Evolutionary conservation across 2,113 vertebrate species (phyloP).

Genomic region (Otolemur garnettii): DNA sequence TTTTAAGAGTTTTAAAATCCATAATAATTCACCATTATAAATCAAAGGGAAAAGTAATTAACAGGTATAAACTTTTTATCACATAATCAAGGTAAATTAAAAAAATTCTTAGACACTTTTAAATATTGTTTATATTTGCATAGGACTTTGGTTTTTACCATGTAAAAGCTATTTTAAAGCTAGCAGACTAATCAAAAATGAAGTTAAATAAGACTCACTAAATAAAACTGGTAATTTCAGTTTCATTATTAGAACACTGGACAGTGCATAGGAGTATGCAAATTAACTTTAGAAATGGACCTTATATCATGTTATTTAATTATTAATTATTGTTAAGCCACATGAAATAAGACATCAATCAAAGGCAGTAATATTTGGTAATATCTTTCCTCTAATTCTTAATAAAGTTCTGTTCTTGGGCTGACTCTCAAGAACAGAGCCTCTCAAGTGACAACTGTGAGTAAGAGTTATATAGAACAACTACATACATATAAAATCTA

Average conservation of each 20-base stretch:
- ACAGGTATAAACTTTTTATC: not conserved
- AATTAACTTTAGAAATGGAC: slow-evolving; percentile 28
- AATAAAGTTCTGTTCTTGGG: not conserved
- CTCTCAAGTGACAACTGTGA: not conserved
- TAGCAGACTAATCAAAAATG: slow-evolving; percentile 17
- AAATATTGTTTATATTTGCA: slow-evolving; percentile 3
- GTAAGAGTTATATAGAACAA: not conserved
- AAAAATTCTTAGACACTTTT: not conserved
- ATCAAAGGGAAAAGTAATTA: slow-evolving; percentile 39
- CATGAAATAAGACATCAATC: not conserved
- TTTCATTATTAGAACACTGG: slow-evolving; percentile 33
- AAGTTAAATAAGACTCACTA: slow-evolving; percentile 12
- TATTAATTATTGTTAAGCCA: slow-evolving; percentile 15
- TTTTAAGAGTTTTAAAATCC: slow-evolving; percentile 53
- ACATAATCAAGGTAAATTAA: slow-evolving; percentile 39
- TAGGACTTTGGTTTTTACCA: slow-evolving; percentile 55
- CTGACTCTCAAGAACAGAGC: not conserved
- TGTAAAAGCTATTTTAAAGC: slow-evolving; percentile 67
- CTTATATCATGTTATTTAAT: not conserved
- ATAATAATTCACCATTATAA: slow-evolving; percentile 56
- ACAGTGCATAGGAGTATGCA: slow-evolving; percentile 8
- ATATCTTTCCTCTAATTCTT: not conserved
- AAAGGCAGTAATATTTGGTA: slow-evolving; percentile 32
- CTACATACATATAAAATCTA: not conserved
- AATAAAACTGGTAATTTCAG: slow-evolving; percentile 38